These are phyloP conservation scores for Centrocercus urophasianus DNA, from an alignment of 2,113 vertebrate species.

Conservation along the genomic window DNA sequence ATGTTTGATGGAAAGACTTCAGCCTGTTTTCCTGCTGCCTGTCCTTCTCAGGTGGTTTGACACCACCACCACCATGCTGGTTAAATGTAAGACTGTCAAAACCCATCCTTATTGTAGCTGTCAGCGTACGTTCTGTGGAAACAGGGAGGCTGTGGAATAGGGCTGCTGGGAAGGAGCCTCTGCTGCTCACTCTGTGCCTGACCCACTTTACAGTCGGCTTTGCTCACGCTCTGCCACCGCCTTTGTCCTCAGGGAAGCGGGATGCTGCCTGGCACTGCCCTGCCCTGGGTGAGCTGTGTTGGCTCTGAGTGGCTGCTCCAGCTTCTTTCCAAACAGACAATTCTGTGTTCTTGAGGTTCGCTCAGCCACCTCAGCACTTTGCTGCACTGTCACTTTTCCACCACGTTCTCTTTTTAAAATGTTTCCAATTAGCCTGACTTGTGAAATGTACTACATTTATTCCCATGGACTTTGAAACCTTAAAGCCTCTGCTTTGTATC, in stretches of 20 bases:
- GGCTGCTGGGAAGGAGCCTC: neutral
- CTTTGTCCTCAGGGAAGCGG: neutral
- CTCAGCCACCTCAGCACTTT: neutral
- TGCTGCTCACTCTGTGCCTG: neutral
- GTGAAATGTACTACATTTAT: neutral
- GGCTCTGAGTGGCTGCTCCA: neutral
- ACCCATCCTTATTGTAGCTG: neutral
- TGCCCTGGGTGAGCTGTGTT: neutral
- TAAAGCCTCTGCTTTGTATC: neutral
- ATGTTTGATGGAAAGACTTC: neutral
- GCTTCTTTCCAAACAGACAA: neutral
- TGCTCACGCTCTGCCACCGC: rapidly evolving
- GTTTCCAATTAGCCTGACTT: neutral
- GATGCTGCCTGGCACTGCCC: neutral
- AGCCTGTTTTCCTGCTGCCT: neutral
- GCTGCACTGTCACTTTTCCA: neutral
- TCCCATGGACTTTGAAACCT: constrained; percentile 1
- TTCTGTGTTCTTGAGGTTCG: neutral
- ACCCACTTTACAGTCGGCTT: constrained; percentile 19
- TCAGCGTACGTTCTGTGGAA: neutral
- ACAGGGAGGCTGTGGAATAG: neutral
- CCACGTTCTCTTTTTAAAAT: neutral
- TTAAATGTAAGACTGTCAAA: neutral
- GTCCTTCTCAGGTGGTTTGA: neutral
- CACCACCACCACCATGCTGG: rapidly evolving